phyloP scores from a whole-genome alignment of 1,140 invertebrate species.

The Drosophila pectinifera region DNA sequence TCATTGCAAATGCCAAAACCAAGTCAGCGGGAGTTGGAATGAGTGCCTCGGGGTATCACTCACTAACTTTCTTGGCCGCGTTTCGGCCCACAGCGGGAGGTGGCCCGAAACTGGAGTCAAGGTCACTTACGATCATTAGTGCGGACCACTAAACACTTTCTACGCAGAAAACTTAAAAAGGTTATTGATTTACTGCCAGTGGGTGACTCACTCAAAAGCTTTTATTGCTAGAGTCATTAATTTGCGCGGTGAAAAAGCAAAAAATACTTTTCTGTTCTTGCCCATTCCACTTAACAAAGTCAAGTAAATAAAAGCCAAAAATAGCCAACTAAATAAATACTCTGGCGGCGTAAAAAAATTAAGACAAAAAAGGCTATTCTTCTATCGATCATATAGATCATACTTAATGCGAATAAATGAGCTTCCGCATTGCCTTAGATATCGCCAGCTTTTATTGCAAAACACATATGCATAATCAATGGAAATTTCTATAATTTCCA shows the following conservation, averaged over 20 bases:
- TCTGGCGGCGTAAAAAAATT: not conserved
- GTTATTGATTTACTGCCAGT: not conserved
- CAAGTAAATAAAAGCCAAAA: conserved; percentile 20
- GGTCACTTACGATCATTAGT: conserved; percentile 36
- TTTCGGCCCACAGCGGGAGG: conserved; percentile 13
- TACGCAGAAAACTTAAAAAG: not conserved
- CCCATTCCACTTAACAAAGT: conserved; percentile 7
- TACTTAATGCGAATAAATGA: conserved; percentile 3
- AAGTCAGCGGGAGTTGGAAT: conserved; percentile 34
- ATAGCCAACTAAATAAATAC: conserved; percentile 15
- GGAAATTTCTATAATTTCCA: conserved; percentile 29
- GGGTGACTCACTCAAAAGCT: conserved; percentile 16
- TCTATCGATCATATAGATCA: not conserved
- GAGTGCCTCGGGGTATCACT: conserved; percentile 15
- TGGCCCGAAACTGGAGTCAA: conserved; percentile 16
- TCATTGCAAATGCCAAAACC: conserved; percentile 53
- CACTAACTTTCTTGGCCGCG: conserved; percentile 25
- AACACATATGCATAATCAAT: conserved; percentile 7
- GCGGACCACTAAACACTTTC: conserved; percentile 17
- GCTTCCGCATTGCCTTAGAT: conserved; percentile 24
- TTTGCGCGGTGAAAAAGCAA: not conserved
- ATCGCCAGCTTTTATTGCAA: conserved; percentile 11
- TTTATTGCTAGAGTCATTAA: conserved; percentile 22
- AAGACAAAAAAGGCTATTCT: conserved; percentile 15
- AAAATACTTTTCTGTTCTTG: conserved; percentile 13